A percentile compares a stretch with the other conserved stretches of the same genome.
These are phyloP conservation scores for Myrmecophaga tridactyla DNA, from an alignment of 2,113 vertebrate species.

Conservation along the genomic window DNA sequence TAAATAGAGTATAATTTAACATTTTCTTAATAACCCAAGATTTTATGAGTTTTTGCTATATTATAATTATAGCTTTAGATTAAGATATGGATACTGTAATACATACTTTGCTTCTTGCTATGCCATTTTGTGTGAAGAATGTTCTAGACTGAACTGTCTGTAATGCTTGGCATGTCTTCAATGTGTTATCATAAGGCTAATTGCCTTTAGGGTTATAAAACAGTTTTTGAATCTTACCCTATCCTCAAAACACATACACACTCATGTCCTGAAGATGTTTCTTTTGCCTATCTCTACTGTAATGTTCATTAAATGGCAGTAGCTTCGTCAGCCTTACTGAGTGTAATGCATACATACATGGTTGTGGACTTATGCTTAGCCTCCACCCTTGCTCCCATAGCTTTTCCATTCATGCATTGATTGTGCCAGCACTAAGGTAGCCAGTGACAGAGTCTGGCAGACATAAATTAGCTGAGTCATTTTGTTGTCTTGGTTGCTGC, in stretches of 20 bases:
- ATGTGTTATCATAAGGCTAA: neutral
- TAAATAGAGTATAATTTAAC: neutral
- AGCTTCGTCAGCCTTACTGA: neutral
- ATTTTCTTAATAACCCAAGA: slow-evolving; percentile 4
- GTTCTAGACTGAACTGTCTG: neutral
- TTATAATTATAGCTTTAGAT: neutral
- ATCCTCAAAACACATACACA: too few species aligned
- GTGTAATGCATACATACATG: neutral
- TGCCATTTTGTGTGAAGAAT: neutral
- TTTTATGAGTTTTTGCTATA: neutral
- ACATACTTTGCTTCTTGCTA: neutral
- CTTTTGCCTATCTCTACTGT: neutral
- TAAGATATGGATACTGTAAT: neutral
- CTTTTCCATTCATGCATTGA: neutral
- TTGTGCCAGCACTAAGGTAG: neutral
- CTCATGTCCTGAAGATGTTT: neutral
- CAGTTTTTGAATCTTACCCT: neutral
- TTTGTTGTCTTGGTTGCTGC: neutral
- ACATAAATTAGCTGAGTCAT: neutral
- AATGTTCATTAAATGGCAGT: neutral
- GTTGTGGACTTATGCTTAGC: neutral
- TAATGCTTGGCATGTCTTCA: neutral
- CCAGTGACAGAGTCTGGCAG: neutral
- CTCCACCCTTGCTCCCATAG: neutral
- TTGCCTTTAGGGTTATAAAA: neutral